Evolutionary conservation across 35 echinoderm and acorn worm species (phyloP), one percentile per base, ranked within the genome.

Genomic region (Apostichopus parvimensis): DNA sequence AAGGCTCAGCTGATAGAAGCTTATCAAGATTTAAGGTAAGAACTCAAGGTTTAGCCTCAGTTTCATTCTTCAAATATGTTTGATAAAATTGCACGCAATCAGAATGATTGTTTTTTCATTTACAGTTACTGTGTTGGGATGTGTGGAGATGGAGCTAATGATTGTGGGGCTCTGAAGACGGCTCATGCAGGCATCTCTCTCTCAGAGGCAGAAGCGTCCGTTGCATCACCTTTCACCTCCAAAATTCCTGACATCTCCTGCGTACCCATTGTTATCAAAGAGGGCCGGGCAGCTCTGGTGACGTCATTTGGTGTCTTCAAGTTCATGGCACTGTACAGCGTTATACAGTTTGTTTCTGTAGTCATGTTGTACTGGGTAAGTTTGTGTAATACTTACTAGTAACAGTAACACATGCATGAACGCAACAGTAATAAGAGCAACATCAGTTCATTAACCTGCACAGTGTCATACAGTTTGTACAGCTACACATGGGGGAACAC

Each of bases 101-200:
- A 45, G 34, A 45, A 45, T 45, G 34, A 45, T 45, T 45, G 34
- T 22, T 54, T 10, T 64, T 87, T 78, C 34, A 78, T 83, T 54
- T 71, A 12, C 79, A 98, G 96, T 60, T 98, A 98, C 56, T 92
- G 94, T 84, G 97, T 98, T 73, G 97, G 97, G 15, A 98, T 98
- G 97, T 98, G 97, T 34, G 97, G 97, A 34, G 97, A 98, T 92
- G 97, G 97, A 65, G 97, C 97, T 60, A 98, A 98, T 83, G 96
- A 96, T 34, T 98, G 97, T 75, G 97, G 97, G 17, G 97, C 97
- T 4, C 60, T 98, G n/a, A 98, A 98, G 82, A 95, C 88, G n/a
- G 96, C 96, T 24, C 96, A 98, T 77, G 96, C 94, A 24, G 94
- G 94, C 1, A 98, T 96, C 62, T 98, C 97, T 56, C 91, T 98